These are phyloP conservation scores for Procavia capensis DNA, from an alignment of 2,113 vertebrate species.

Conservation along the genomic window DNA sequence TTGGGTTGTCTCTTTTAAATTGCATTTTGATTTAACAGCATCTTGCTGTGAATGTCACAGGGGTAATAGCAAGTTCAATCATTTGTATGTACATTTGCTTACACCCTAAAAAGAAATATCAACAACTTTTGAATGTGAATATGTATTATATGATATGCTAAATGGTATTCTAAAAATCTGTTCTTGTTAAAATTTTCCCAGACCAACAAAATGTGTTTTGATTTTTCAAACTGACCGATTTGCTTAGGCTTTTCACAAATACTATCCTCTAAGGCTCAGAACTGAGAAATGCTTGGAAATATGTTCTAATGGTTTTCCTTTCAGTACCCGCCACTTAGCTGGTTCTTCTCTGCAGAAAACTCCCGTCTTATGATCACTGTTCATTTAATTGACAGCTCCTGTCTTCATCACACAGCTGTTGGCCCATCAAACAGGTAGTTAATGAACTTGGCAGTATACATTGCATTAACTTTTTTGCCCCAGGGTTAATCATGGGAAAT, in stretches of 20 bases:
- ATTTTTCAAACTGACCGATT: background rate
- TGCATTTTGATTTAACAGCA: background rate
- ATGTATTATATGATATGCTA: background rate
- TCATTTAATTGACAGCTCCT: constrained; percentile 65
- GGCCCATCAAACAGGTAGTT: constrained; percentile 53
- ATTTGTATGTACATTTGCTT: background rate
- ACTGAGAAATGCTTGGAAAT: constrained; percentile 36
- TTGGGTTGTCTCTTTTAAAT: background rate
- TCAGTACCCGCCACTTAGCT: background rate
- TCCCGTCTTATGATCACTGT: constrained; percentile 17
- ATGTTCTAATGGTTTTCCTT: background rate
- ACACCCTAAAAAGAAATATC: constrained; percentile 45
- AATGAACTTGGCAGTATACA: constrained; percentile 69
- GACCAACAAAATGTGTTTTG: background rate
- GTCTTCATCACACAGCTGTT: constrained; percentile 72
- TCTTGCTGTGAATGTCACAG: background rate
- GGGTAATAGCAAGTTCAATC: background rate
- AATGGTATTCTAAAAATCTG: constrained; percentile 43
- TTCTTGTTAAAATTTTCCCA: constrained; percentile 45
- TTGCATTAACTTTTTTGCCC: constrained; percentile 68
- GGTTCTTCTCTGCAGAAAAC: background rate
- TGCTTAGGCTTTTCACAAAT: constrained; percentile 11
- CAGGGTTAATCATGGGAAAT: constrained; percentile 73
- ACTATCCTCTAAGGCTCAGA: background rate
- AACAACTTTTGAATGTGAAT: background rate